Percentiles rank a stretch among this genome's conserved stretches.
Conservation (phyloP, 2,113 vertebrate genomes). For the Dolichallabes microphthalmus region DNA sequence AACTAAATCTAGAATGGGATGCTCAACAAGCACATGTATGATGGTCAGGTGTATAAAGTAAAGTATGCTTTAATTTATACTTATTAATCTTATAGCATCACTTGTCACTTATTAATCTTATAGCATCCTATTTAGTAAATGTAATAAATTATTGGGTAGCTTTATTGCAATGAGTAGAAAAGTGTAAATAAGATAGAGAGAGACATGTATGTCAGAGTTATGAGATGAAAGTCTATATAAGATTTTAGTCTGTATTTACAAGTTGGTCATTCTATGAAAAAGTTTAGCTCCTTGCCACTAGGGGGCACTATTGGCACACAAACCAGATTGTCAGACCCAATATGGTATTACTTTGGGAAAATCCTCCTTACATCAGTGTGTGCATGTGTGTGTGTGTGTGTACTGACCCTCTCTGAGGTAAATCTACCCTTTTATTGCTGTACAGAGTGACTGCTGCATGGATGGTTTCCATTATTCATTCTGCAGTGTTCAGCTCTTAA, state of each 20-base stretch:
- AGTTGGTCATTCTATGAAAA: background rate
- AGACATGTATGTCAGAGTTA: background rate
- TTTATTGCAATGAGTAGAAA: background rate
- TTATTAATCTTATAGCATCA: too few species aligned
- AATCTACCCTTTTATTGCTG: slow-evolving; percentile 15
- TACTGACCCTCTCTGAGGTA: slow-evolving; percentile 21
- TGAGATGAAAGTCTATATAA: too few species aligned
- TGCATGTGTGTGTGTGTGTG: background rate
- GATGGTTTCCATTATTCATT: slow-evolving; percentile 33
- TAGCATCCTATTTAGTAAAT: background rate
- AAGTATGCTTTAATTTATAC: background rate
- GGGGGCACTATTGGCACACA: slow-evolving; percentile 60
- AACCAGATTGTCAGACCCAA: background rate
- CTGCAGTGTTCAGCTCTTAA: background rate
- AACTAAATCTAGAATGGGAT: background rate
- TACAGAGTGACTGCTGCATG: slow-evolving; percentile 20
- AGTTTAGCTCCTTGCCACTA: slow-evolving; percentile 48
- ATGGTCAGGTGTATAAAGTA: background rate
- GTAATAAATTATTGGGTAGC: background rate
- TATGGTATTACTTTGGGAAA: background rate
- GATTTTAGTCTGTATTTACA: too few species aligned
- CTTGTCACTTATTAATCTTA: background rate
- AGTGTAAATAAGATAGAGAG: background rate
- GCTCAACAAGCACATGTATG: too few species aligned
- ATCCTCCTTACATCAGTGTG: slow-evolving; percentile 21